Conservation (phyloP, 2,888 invertebrate species). For the Emesis furor region DNA sequence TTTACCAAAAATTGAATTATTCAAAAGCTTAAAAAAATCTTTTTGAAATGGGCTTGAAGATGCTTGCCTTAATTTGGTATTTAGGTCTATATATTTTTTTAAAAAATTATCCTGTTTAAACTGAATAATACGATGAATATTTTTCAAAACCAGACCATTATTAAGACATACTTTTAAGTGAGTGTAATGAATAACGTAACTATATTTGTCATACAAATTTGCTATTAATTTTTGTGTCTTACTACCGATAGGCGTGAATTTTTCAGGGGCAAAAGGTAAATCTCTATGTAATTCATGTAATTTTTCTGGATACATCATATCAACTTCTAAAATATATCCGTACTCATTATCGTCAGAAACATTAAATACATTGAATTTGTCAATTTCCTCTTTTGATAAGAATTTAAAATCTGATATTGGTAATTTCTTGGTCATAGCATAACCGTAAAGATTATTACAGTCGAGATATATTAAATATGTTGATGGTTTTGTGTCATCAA, state of each 20-base stretch:
- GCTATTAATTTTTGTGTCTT: not conserved
- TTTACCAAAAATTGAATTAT: constrained; percentile 47
- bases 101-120: not conserved
- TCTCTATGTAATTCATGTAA: not conserved
- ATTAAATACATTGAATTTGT: not conserved
- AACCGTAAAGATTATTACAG: constrained; percentile 78
- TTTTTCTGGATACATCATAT: not conserved
- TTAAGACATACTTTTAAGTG: constrained; percentile 1
- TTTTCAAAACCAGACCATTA: not conserved
- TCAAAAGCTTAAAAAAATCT: constrained; percentile 58
- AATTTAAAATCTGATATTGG: constrained; percentile 57
- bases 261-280: not conserved
- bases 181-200: not conserved
- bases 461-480: constrained; percentile 74
- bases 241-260: not conserved
- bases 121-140: not conserved
- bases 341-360: not conserved
- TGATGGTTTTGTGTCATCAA: constrained; percentile 46
- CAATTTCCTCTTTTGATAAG: not conserved
- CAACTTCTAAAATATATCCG: not conserved
- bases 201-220: not conserved
- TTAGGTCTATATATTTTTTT: not conserved
- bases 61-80: not conserved
- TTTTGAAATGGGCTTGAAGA: constrained; percentile 53
- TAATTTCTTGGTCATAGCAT: constrained; percentile 67